Conservation (phyloP, 2,888 invertebrate species). For the Cotesia congregata region DNA sequence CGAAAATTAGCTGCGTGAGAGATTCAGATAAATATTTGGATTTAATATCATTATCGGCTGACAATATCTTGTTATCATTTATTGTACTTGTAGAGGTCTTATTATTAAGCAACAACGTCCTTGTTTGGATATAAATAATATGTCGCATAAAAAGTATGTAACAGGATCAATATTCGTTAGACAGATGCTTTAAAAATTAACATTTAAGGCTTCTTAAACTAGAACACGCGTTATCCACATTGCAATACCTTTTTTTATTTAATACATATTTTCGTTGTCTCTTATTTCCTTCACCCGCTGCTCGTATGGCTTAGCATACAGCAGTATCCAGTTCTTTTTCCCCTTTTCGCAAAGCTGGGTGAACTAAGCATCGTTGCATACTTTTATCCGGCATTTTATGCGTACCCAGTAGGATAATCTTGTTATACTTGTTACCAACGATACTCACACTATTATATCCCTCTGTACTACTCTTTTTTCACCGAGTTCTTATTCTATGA, state of each 20-base stretch:
- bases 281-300: too few relatives aligned
- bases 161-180: slow-evolving; percentile 60
- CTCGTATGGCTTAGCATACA: too few relatives aligned
- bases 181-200: slow-evolving; percentile 48
- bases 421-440: slow-evolving; percentile 53
- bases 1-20: too few relatives aligned
- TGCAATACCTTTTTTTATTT: slow-evolving; percentile 26
- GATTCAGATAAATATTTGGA: too few relatives aligned
- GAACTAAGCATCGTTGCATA: slow-evolving; percentile 37
- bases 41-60: too few relatives aligned
- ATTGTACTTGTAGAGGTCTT: too few relatives aligned
- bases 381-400: slow-evolving; percentile 27
- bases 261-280: too few relatives aligned
- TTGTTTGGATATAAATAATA: neutral
- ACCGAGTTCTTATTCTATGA: slow-evolving; percentile 45
- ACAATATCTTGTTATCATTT: too few relatives aligned
- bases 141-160: slow-evolving; percentile 44
- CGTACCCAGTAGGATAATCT: slow-evolving; percentile 60
- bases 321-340: slow-evolving; percentile 10
- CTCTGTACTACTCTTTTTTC: slow-evolving; percentile 51
- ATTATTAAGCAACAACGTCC: too few relatives aligned
- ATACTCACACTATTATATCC: slow-evolving; percentile 53
- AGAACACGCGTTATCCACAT: slow-evolving; percentile 54
- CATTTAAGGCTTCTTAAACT: slow-evolving; percentile 62
- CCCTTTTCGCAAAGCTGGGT: slow-evolving; percentile 38